These are phyloP conservation scores for Protobothrops flavoviridis DNA, from an alignment of 2,113 vertebrate genomes.

Conservation along the genomic window DNA sequence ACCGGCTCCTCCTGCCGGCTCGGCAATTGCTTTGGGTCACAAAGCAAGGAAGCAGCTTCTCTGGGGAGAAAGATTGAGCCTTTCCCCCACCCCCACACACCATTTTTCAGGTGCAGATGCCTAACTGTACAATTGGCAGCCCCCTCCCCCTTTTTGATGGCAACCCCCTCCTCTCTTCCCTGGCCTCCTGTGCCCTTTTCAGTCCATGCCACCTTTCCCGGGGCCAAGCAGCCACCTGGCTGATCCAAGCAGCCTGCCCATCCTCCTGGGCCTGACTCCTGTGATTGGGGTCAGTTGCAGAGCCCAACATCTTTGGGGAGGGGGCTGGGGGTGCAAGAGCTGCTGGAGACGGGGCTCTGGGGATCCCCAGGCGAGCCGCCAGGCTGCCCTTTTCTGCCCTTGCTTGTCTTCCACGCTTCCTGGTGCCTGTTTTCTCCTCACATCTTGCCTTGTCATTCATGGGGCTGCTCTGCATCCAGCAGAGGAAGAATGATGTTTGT, in stretches of 20 bases:
- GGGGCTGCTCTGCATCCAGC: not conserved
- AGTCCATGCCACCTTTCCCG: rapidly evolving
- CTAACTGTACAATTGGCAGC: not conserved
- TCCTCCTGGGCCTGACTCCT: slow-evolving; percentile 1
- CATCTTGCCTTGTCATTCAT: not conserved
- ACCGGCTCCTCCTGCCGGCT: not conserved
- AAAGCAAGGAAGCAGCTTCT: not conserved
- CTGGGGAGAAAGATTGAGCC: not conserved
- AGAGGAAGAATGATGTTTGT: not conserved
- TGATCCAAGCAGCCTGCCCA: rapidly evolving
- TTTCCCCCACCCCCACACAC: too few species aligned
- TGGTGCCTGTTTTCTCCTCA: not conserved
- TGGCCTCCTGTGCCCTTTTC: not conserved
- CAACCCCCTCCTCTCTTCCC: too few species aligned
- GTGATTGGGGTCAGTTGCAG: slow-evolving; percentile 54
- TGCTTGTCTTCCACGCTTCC: not conserved
- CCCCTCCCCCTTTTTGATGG: not conserved
- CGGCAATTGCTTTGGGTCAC: not conserved
- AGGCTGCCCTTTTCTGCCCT: not conserved
- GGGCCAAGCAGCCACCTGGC: not conserved
- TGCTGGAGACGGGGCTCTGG: rapidly evolving
- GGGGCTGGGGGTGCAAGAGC: not conserved
- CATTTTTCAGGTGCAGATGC: not conserved
- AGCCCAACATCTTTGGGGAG: slow-evolving; percentile 26
- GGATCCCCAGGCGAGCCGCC: not conserved